Conservation (phyloP, 2,888 invertebrate genomes). For the Scaeva pyrastri region DNA sequence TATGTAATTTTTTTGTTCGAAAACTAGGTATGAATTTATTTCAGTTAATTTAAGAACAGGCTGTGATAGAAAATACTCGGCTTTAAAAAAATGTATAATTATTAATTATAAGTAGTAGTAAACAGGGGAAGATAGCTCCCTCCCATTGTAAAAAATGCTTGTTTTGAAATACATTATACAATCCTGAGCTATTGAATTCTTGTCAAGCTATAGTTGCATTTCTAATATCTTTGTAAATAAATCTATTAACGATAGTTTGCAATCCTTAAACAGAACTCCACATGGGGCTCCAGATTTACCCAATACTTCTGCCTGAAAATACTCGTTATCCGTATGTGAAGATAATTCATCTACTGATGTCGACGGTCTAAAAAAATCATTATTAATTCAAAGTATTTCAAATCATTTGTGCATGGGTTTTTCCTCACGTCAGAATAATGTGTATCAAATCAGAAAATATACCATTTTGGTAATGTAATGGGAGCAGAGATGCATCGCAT, state of each 20-base stretch:
- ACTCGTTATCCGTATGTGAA: constrained; percentile 89
- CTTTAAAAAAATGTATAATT: too few relatives aligned
- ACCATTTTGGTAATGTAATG: constrained; percentile 88
- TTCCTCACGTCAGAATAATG: constrained; percentile 89
- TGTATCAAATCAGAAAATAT: constrained; percentile 89
- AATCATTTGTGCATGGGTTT: background rate
- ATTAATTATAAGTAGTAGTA: too few relatives aligned
- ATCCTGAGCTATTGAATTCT: too few relatives aligned
- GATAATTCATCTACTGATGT: constrained; percentile 87
- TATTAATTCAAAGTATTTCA: background rate
- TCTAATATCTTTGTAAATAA: constrained; percentile 79
- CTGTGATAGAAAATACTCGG: too few relatives aligned
- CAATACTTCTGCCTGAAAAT: constrained; percentile 89
- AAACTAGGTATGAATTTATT: too few relatives aligned
- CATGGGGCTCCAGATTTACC: constrained; percentile 85
- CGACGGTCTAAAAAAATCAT: constrained; percentile 86
- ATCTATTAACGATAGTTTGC: constrained; percentile 80
- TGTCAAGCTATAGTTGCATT: constrained; percentile 16
- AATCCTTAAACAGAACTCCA: constrained; percentile 79
- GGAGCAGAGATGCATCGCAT: constrained; percentile 89
- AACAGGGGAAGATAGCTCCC: too few relatives aligned
- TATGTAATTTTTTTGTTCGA: too few relatives aligned
- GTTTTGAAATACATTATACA: too few relatives aligned
- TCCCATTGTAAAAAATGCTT: too few relatives aligned
- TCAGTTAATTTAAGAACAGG: too few relatives aligned